Conservation (phyloP, 2,888 invertebrate genomes). For the Drosophila ustulata region DNA sequence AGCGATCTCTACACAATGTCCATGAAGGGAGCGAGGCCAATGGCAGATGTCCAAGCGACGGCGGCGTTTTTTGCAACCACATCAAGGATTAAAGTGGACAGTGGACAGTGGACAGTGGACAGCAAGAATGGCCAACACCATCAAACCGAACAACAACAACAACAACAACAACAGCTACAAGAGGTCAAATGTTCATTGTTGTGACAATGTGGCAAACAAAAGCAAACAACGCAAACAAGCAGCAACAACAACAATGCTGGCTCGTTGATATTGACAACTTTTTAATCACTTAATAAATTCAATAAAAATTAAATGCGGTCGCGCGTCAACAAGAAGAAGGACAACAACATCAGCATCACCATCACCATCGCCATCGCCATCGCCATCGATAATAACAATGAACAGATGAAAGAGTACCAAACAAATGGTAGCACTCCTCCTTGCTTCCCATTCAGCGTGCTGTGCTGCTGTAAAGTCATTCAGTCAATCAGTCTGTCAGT, state of each 20-base stretch:
- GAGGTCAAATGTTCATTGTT: slow-evolving; percentile 49
- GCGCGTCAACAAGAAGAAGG: slow-evolving; percentile 74
- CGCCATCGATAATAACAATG: slow-evolving; percentile 11
- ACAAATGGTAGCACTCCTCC: not conserved
- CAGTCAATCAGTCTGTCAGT: slow-evolving; percentile 40
- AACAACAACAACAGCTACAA: slow-evolving; percentile 22
- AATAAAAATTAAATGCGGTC: slow-evolving; percentile 84
- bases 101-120: slow-evolving; percentile 50
- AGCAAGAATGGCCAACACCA: slow-evolving; percentile 35
- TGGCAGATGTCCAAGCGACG: not conserved
- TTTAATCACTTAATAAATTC: slow-evolving; percentile 85
- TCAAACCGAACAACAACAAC: slow-evolving; percentile 26
- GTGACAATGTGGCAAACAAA: slow-evolving; percentile 76
- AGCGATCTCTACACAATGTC: slow-evolving; percentile 74
- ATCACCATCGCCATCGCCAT: too few species aligned
- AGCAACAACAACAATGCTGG: slow-evolving; percentile 59
- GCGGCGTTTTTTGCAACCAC: slow-evolving; percentile 58
- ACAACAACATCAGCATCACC: too few species aligned
- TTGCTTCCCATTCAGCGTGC: too few species aligned
- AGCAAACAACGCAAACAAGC: slow-evolving; percentile 38
- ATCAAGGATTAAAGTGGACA: slow-evolving; percentile 73
- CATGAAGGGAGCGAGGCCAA: slow-evolving; percentile 49
- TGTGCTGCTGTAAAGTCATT: slow-evolving; percentile 18
- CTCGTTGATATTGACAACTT: slow-evolving; percentile 83
- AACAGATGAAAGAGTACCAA: slow-evolving; percentile 29